These are phyloP conservation scores for Cephalopholis sonnerati DNA, from an alignment of 2,113 vertebrate species.

Conservation along the genomic window DNA sequence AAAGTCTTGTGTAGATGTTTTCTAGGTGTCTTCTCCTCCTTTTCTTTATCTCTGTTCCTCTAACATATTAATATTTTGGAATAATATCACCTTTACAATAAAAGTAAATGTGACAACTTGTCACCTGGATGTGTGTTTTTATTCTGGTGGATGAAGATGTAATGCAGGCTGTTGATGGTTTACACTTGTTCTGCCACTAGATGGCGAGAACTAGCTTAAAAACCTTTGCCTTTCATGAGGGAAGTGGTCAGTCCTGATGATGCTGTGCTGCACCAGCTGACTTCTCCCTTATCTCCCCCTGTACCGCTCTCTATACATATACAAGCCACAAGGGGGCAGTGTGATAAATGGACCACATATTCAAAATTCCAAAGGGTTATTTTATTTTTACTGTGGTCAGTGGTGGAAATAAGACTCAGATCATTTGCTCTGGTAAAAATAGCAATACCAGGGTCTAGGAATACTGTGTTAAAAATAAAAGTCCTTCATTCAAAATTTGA, in stretches of 20 bases:
- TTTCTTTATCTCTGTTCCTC: conserved; percentile 72
- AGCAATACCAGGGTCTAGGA: background rate
- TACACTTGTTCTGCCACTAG: conserved; percentile 63
- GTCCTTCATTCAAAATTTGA: no score
- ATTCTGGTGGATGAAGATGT: background rate
- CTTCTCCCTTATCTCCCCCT: background rate
- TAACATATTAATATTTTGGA: conserved; percentile 90
- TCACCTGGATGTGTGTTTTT: conserved; percentile 63
- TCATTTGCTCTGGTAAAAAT: background rate
- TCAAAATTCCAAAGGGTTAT: background rate
- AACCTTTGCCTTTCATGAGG: background rate
- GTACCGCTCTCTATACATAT: background rate
- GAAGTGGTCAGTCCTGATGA: background rate
- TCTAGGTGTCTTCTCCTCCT: conserved; percentile 84
- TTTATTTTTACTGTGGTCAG: background rate
- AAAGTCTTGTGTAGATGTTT: conserved; percentile 94
- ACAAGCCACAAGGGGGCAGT: conserved; percentile 44
- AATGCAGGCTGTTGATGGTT: background rate
- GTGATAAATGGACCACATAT: background rate
- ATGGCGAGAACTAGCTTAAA: conserved; percentile 55
- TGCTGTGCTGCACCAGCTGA: background rate
- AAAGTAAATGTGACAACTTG: conserved; percentile 85
- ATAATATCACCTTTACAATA: conserved; percentile 96
- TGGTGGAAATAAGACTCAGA: background rate
- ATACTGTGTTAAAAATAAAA: no score